Evolutionary conservation across 1,140 invertebrate genomes (phyloP).

Genomic region (Ctenoplectra terminalis): DNA sequence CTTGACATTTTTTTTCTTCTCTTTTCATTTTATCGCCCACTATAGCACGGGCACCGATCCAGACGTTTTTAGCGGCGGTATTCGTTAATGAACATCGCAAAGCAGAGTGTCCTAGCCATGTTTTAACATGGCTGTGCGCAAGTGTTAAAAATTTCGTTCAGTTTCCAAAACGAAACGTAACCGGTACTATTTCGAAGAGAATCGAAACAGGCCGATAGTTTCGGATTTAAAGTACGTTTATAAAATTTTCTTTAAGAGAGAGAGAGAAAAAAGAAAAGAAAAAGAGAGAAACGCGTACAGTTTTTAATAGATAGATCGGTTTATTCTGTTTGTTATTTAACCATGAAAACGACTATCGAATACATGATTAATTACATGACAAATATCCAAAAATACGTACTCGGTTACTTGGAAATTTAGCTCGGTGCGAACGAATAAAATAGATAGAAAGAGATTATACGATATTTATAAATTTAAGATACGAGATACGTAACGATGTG

Average conservation of each 20-base stretch:
- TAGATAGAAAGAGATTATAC: not conserved
- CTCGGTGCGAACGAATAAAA: not conserved
- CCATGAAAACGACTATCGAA: no score
- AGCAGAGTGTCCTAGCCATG: not conserved
- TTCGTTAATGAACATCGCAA: conserved; percentile 40
- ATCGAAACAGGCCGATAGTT: no score
- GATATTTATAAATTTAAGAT: not conserved
- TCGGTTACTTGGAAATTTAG: not conserved
- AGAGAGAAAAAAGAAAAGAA: not conserved
- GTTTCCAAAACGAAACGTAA: not conserved
- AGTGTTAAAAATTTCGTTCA: conserved; percentile 23
- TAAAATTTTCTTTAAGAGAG: not conserved
- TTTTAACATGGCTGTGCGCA: conserved; percentile 5
- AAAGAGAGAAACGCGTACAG: not conserved
- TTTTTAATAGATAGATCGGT: no score
- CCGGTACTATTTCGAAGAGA: not conserved
- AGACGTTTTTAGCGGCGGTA: conserved; percentile 11
- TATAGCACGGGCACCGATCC: conserved; percentile 20
- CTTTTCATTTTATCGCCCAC: conserved; percentile 8
- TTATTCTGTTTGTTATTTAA: not conserved
- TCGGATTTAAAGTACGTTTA: not conserved
- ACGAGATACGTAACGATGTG: not conserved
- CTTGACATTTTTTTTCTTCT: conserved; percentile 1
- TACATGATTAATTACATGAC: no score
- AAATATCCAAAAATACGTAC: not conserved